These are phyloP conservation scores for Mirza zaza DNA, from an alignment of 2,113 vertebrate species.

Conservation along the genomic window DNA sequence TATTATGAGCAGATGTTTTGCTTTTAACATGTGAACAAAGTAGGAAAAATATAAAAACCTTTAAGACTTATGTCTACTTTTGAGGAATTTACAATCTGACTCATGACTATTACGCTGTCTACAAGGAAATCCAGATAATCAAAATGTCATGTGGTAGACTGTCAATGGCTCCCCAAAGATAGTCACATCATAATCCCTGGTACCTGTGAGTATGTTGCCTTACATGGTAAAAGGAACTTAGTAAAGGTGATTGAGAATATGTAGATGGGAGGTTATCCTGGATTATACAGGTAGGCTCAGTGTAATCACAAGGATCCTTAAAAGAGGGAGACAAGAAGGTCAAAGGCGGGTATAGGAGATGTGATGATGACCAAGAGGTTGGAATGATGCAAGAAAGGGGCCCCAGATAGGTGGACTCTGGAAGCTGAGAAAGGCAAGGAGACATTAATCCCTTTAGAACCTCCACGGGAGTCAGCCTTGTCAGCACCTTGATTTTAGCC, in stretches of 20 bases:
- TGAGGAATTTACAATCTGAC: constrained; percentile 29
- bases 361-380: neutral
- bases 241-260: neutral
- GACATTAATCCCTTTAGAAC: neutral
- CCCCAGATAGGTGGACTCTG: neutral
- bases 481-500: neutral
- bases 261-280: neutral
- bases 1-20: neutral
- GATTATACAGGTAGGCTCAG: neutral
- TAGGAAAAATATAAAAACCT: constrained; percentile 7
- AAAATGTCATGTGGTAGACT: neutral
- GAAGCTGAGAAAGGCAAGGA: neutral
- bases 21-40: neutral
- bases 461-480: neutral
- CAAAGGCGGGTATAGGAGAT: neutral
- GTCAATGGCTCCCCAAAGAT: neutral
- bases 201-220: neutral
- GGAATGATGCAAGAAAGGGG: neutral
- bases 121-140: neutral
- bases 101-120: neutral
- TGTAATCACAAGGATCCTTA: neutral
- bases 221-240: neutral
- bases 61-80: neutral
- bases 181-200: neutral
- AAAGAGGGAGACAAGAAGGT: neutral